Evolutionary conservation across 1,140 invertebrate genomes (phyloP).

Genomic region (Thaumetopoea pityocampa): DNA sequence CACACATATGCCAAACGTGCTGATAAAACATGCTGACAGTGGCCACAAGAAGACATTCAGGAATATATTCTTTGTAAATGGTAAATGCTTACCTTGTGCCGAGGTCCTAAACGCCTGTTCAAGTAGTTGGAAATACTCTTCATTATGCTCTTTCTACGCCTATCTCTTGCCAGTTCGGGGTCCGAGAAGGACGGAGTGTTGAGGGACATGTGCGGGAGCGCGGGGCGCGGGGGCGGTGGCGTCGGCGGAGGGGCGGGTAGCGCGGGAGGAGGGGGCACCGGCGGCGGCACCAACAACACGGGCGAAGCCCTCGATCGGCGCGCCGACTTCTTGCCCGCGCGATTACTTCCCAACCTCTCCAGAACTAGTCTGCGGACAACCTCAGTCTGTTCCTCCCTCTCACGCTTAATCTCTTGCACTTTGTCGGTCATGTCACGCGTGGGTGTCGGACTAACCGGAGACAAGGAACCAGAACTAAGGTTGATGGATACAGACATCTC

Average conservation of each 20-base stretch:
- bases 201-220: slow-evolving; percentile 35
- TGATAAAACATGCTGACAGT: too few relatives aligned
- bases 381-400: slow-evolving; percentile 60
- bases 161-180: slow-evolving; percentile 76
- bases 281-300: slow-evolving; percentile 24
- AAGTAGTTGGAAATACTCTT: slow-evolving; percentile 90
- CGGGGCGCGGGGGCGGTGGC: slow-evolving; percentile 33
- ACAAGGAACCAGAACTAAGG: slow-evolving; percentile 38
- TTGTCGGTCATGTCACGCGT: slow-evolving; percentile 40
- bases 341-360: slow-evolving; percentile 44
- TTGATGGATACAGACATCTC: slow-evolving; percentile 34
- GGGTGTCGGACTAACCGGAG: slow-evolving; percentile 32
- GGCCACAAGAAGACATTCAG: too few relatives aligned
- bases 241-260: slow-evolving; percentile 15
- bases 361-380: slow-evolving; percentile 52
- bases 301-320: slow-evolving; percentile 33
- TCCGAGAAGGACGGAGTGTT: slow-evolving; percentile 74
- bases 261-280: slow-evolving; percentile 19
- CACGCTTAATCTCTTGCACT: slow-evolving; percentile 54
- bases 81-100: slow-evolving; percentile 53
- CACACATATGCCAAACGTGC: too few relatives aligned
- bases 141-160: slow-evolving; percentile 87
- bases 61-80: too few relatives aligned
- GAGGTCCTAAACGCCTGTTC: slow-evolving; percentile 58
- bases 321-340: slow-evolving; percentile 30